Percentiles rank a stretch among this genome's conserved stretches.
Evolutionary conservation across 2,797 vertebrate genomes (phyloP).

Genomic region (Onychomys torridus): DNA sequence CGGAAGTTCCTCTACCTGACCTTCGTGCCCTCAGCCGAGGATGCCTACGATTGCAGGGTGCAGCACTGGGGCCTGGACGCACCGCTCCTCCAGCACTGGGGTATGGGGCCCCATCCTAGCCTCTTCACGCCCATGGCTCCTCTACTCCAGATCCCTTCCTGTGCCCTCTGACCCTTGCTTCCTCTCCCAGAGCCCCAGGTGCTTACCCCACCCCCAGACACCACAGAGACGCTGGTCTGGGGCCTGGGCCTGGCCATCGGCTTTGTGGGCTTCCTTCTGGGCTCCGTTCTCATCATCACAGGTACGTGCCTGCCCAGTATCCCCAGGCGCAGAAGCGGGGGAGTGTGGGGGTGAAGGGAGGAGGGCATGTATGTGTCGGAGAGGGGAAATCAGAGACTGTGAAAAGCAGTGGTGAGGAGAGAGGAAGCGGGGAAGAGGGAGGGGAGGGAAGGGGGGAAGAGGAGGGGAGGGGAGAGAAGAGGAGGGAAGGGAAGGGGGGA

Average conservation of each 20-base stretch:
- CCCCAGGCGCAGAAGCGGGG: not conserved
- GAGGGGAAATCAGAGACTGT: not conserved
- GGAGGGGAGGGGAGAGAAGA: too few species aligned
- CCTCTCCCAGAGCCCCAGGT: conserved; percentile 67
- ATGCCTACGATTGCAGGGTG: conserved; percentile 83
- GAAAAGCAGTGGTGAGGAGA: too few species aligned
- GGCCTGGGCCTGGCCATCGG: conserved; percentile 79
- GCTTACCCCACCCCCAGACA: conserved; percentile 53
- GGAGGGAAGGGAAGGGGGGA: not conserved
- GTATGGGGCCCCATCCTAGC: conserved; percentile 42
- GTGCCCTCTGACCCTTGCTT: not conserved
- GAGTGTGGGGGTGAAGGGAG: not conserved
- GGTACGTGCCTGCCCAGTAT: not conserved
- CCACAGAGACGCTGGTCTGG: conserved; percentile 77
- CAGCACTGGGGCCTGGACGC: conserved; percentile 68
- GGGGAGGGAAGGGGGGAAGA: not conserved
- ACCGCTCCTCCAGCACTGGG: conserved; percentile 74
- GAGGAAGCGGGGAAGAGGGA: rapidly evolving
- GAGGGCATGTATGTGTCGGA: not conserved
- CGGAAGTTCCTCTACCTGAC: conserved; percentile 84
- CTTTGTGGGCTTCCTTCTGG: conserved; percentile 74
- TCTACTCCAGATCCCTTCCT: not conserved
- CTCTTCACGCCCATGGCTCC: rapidly evolving
- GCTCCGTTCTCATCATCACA: conserved; percentile 74
- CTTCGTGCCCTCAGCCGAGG: conserved; percentile 71